These are phyloP conservation scores for Zaprionus bogoriensis DNA, from an alignment of 2,888 invertebrate genomes.

Conservation along the genomic window DNA sequence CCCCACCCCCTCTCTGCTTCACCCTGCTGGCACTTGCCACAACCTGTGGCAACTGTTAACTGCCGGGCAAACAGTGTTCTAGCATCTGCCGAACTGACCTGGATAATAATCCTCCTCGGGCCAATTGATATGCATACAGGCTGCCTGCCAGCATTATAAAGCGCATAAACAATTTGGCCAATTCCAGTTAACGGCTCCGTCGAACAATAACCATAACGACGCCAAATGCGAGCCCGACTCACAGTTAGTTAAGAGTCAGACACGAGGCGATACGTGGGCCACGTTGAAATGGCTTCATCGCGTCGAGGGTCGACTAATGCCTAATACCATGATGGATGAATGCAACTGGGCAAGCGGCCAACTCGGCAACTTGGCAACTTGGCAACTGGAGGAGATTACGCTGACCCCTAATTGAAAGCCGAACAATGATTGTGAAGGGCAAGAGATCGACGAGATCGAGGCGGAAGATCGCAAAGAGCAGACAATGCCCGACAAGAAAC, in stretches of 20 bases:
- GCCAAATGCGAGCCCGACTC: conserved; percentile 24
- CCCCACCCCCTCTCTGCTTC: background rate
- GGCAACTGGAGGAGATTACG: too few species aligned
- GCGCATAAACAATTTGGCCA: conserved; percentile 63
- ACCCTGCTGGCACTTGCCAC: background rate
- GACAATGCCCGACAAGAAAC: conserved; percentile 20
- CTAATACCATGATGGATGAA: conserved; percentile 28
- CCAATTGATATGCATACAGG: conserved; percentile 36
- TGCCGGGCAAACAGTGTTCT: conserved; percentile 14
- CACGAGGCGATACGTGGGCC: conserved; percentile 28
- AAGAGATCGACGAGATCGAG: conserved; percentile 4
- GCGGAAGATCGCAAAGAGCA: conserved; percentile 10
- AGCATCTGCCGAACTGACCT: background rate
- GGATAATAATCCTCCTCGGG: conserved; percentile 23
- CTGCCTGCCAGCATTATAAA: conserved; percentile 34
- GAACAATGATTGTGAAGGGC: conserved; percentile 26
- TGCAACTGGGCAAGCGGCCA: conserved; percentile 12
- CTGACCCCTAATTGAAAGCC: conserved; percentile 48
- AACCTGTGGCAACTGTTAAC: conserved; percentile 1
- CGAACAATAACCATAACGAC: conserved; percentile 44
- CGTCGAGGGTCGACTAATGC: conserved; percentile 16
- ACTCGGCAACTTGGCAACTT: too few species aligned
- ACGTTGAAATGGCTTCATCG: conserved; percentile 39
- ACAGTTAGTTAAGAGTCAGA: conserved; percentile 20
- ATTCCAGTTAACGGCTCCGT: conserved; percentile 42